Evolutionary conservation across 1,140 invertebrate genomes (phyloP).

Genomic region (Macrobrachium nipponense): DNA sequence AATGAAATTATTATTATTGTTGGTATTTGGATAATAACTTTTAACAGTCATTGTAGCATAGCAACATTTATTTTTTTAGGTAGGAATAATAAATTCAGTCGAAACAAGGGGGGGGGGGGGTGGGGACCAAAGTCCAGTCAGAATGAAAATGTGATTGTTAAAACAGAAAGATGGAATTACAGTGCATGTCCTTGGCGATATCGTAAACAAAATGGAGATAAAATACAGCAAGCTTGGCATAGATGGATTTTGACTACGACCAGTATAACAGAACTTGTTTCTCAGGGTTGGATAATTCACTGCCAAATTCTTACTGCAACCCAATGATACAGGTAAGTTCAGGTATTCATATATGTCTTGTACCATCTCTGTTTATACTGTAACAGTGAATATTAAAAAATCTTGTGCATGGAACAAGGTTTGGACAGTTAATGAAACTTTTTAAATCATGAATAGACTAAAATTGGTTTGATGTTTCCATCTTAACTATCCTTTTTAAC

Average conservation of each 20-base stretch:
- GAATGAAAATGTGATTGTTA: slow-evolving; percentile 29
- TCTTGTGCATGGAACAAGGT: too few species aligned
- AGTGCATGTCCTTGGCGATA: slow-evolving; percentile 75
- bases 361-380: too few species aligned
- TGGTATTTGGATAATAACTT: too few species aligned
- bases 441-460: too few species aligned
- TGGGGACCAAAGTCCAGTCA: slow-evolving; percentile 37
- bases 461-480: background rate
- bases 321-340: slow-evolving; percentile 88
- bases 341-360: too few species aligned
- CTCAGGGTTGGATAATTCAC: slow-evolving; percentile 88
- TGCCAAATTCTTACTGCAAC: slow-evolving; percentile 96
- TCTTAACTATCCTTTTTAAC: too few species aligned
- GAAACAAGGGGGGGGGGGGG: too few species aligned
- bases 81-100: slow-evolving; percentile 58
- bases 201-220: slow-evolving; percentile 86
- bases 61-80: slow-evolving; percentile 42
- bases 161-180: slow-evolving; percentile 53
- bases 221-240: slow-evolving; percentile 86
- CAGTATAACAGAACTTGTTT: slow-evolving; percentile 90
- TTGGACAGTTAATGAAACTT: too few species aligned
- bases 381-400: too few species aligned
- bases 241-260: slow-evolving; percentile 90
- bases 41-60: slow-evolving; percentile 21
- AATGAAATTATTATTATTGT: too few species aligned